These are phyloP conservation scores for Chydorus sphaericus DNA, from an alignment of 2,888 invertebrate genomes.

Conservation along the genomic window DNA sequence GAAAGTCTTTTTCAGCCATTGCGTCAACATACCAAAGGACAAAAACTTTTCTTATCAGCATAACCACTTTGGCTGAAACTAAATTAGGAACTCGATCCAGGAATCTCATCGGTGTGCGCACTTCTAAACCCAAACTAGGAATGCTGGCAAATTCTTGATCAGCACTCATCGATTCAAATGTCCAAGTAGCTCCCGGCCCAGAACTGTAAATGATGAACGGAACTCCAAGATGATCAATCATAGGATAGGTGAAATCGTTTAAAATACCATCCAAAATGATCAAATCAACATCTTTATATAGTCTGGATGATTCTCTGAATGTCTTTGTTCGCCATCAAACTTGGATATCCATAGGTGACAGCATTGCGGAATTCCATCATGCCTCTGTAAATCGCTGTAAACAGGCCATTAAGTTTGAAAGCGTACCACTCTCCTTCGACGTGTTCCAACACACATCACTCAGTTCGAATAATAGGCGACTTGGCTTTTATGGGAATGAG, in stretches of 20 bases:
- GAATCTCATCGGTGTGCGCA: not conserved
- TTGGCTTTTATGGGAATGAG: no score
- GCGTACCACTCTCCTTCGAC: not conserved
- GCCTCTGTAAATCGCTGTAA: not conserved
- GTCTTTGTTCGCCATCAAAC: not conserved
- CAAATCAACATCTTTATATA: not conserved
- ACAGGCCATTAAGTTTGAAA: not conserved
- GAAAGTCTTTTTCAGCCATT: not conserved
- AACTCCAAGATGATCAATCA: not conserved
- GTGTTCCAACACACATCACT: not conserved
- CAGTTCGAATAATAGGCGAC: no score
- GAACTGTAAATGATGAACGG: not conserved
- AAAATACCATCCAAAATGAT: conserved; percentile 2
- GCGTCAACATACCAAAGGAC: not conserved
- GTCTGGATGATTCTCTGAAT: not conserved
- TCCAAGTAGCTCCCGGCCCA: not conserved
- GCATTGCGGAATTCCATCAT: not conserved
- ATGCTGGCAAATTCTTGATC: not conserved
- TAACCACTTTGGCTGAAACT: not conserved
- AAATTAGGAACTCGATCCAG: not conserved
- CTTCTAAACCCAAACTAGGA: not conserved
- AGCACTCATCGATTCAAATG: not conserved
- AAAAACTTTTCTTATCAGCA: not conserved
- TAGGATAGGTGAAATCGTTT: conserved; percentile 3
- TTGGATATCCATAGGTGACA: not conserved